A percentile compares a stretch with the other conserved stretches of the same genome.
Evolutionary conservation across 1,140 invertebrate species (phyloP).

Genomic region (Ostrea denselamellosa): DNA sequence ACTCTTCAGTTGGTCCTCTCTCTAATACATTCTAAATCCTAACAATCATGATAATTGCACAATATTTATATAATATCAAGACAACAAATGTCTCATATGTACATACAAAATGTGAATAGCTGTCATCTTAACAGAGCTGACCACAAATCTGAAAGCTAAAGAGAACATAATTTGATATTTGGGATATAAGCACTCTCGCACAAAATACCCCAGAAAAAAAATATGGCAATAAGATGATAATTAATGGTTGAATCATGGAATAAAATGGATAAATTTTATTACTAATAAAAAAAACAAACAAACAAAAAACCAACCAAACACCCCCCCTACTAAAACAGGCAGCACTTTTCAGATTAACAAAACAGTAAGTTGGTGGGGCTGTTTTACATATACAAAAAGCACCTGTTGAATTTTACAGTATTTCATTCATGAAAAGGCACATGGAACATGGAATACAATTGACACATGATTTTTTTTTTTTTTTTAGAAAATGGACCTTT

Average conservation of each 20-base stretch:
- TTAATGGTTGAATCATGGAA: not conserved
- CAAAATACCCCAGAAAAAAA: not conserved
- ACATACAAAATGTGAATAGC: slow-evolving; percentile 16
- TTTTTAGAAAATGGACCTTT: not conserved
- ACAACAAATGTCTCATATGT: slow-evolving; percentile 11
- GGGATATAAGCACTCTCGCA: not conserved
- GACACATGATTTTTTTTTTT: not conserved
- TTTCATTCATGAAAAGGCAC: slow-evolving; percentile 29
- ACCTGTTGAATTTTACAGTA: slow-evolving; percentile 13
- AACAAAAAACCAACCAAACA: not conserved
- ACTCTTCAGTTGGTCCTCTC: slow-evolving; percentile 13
- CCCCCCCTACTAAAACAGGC: not conserved
- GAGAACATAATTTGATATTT: not conserved
- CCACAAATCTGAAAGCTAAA: not conserved
- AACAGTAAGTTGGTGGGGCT: not conserved
- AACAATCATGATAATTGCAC: slow-evolving; percentile 10
- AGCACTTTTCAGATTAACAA: slow-evolving; percentile 1
- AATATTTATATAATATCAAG: slow-evolving; percentile 29
- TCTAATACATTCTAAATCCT: not conserved
- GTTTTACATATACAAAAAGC: slow-evolving; percentile 6
- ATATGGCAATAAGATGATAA: not conserved
- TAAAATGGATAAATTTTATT: not conserved
- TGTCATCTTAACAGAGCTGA: slow-evolving; percentile 3
- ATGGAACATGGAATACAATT: slow-evolving; percentile 5
- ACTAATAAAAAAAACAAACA: not conserved